A percentile compares a stretch with the other conserved stretches of the same genome.
Conservation (phyloP, 2,113 vertebrate species). For the Acrocephalus arundinaceus region DNA sequence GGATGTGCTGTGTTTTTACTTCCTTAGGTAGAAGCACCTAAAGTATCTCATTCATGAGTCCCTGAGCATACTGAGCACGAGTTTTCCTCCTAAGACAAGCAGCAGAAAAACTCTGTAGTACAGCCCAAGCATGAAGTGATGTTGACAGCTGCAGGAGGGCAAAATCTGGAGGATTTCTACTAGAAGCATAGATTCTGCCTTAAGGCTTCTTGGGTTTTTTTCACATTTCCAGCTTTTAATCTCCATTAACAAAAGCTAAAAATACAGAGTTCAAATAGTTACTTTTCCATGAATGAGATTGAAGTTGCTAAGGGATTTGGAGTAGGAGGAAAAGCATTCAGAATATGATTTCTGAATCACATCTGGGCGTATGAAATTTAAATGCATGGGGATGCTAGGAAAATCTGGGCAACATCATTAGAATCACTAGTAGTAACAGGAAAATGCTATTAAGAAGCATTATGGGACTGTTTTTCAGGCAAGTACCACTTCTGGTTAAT, state of each 20-base stretch:
- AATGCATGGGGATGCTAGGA: background rate
- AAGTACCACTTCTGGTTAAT: background rate
- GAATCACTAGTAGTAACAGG: background rate
- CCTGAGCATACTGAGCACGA: accelerated
- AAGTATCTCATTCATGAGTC: background rate
- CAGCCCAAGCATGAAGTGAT: background rate
- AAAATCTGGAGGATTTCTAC: background rate
- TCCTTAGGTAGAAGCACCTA: background rate
- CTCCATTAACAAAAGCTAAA: background rate
- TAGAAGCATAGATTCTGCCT: background rate
- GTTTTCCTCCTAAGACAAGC: background rate
- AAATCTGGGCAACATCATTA: background rate
- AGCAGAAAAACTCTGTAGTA: background rate
- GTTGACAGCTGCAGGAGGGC: background rate
- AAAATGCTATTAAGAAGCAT: background rate
- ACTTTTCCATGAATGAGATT: slow-evolving; percentile 2
- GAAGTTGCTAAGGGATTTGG: background rate
- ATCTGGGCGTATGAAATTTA: background rate
- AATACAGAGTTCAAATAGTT: slow-evolving; percentile 20
- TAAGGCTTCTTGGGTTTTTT: background rate
- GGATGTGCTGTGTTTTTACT: background rate
- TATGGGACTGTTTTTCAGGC: background rate
- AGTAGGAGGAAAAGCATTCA: slow-evolving; percentile 4
- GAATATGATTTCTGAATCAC: background rate
- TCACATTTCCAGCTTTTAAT: background rate